Evolutionary conservation across 2,797 vertebrate species (phyloP), one percentile per base, ranked within the genome.

Genomic region (Coracias cyanogaster): DNA sequence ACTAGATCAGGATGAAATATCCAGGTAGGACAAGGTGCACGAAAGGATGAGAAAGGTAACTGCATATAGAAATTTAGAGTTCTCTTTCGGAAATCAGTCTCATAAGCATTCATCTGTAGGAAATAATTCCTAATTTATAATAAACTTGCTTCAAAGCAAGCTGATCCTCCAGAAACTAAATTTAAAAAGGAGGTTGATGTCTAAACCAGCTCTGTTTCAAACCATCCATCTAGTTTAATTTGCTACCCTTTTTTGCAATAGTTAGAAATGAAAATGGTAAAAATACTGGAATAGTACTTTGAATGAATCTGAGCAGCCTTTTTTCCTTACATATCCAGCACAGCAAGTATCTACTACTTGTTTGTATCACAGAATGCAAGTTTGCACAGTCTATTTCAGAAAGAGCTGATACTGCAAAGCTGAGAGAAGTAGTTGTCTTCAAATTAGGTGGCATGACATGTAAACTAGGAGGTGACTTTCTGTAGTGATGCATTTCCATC

Each of bases 401-500:
- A 84, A 78, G 2, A 72, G 70, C 64, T 86, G 51, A 85, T 64
- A 15, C 48, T 72, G 73, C 64, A 91, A 89, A 95, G 84, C 46
- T 31, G 33, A 39, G 78, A 64, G 22, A 43, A 79, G n/a, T 51
- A 22, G 14, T 71, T 49, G 17, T 46, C 82, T 89, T 93, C 76
- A 82, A 69, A 77, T 82, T 26, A 37, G 73, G 81, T 76, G 70
- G 64, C 48, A 54, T 46, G 51, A 60, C 86, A 71, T 43, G 39
- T 74, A 87, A 88, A 84, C 49, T 51, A 89, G 57, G 52, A 93
- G 71, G 33, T 78, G 22, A 31, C 81, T 87, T 92, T 73, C 52
- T 92, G 46, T 67, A 82, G 52, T 69, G 61, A 12, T 2, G 25
- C 25, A 77, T 95, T 96, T 96, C 94, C 69, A 31, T 93, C 77